A percentile compares a stretch with the other conserved stretches of the same genome.
Evolutionary conservation across 1,140 invertebrate genomes (phyloP).

Genomic region (Cyclargus thomasi): DNA sequence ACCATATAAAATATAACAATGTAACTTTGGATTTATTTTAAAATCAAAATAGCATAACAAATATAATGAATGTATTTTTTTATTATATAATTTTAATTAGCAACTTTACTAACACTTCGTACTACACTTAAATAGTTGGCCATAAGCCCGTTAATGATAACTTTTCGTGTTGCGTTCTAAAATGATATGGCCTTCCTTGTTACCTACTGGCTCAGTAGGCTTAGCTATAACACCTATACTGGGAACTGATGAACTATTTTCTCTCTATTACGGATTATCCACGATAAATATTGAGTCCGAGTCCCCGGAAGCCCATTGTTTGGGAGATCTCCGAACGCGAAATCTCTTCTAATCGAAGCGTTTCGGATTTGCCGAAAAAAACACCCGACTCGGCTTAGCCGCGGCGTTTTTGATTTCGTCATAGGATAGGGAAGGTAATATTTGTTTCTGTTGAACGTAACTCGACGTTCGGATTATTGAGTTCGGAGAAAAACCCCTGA

Average conservation of each 20-base stretch:
- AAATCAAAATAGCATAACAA: no score
- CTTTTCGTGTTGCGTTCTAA: no score
- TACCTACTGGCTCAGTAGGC: neutral
- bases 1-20: no score
- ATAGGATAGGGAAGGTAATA: slow-evolving; percentile 37
- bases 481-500: slow-evolving; percentile 59
- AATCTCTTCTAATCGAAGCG: slow-evolving; percentile 66
- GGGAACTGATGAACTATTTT: slow-evolving; percentile 33
- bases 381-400: slow-evolving; percentile 53
- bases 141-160: neutral
- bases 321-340: slow-evolving; percentile 45
- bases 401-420: slow-evolving; percentile 62
- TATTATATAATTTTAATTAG: no score
- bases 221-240: neutral
- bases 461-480: slow-evolving; percentile 64
- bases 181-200: neutral
- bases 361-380: slow-evolving; percentile 63
- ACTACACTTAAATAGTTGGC: neutral
- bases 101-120: no score
- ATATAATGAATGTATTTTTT: no score
- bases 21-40: no score
- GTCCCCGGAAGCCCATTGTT: slow-evolving; percentile 67
- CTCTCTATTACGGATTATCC: slow-evolving; percentile 47
- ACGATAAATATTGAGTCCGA: slow-evolving; percentile 40
- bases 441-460: slow-evolving; percentile 61